Evolutionary conservation across 2,113 vertebrate species (phyloP), one percentile per base, ranked within the genome.

Genomic region (Bujurquina vittata): DNA sequence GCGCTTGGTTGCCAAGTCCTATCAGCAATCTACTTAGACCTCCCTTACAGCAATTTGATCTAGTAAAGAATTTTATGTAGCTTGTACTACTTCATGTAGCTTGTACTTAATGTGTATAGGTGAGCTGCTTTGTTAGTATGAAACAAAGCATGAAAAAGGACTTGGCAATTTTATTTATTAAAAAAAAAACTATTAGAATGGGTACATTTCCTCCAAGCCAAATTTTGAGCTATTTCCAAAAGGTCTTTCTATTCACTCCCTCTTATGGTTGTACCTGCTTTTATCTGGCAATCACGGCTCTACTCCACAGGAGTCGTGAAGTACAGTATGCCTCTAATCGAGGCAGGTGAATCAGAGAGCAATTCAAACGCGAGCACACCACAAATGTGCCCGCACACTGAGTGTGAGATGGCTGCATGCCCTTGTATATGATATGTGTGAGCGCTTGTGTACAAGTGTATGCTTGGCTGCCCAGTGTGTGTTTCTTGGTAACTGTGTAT

Each of bases 401-500:
- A 52, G 73, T 76, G 73, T n/a, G 54, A 69, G n/a, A 35, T 20
- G 7, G 31, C 46, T 77, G 40, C 75, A 17, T 60, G 79, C 77
- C 65, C 73, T 78, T 78, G 78, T 72, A 29, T 80, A 55, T 55
- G 49, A 55, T 63, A 37, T 20, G 43, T 61, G 26, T 67, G 22
- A 78, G 54, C 58, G 37, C 57, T 43, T 43, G 43, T 54, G 54
- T 61, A 77, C 7, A 12, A 17, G 37, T 54, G 75, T 61, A 57
- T 10, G 76, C 74, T 83, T 90, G 74, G 55, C 85, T 75, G 86
- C 77, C 85, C 85, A 89, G 55, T 85, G 87, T 86, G 83, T 85
- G 85, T 80, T 79, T 89, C 82, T 87, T 87, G 82, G 84, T 93
- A 81, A 88, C 84, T 75, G 79, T 90, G 91, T 91, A 87, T 92